Evolutionary conservation across 1,140 invertebrate genomes (phyloP).

Genomic region (Drosophila takahashii): DNA sequence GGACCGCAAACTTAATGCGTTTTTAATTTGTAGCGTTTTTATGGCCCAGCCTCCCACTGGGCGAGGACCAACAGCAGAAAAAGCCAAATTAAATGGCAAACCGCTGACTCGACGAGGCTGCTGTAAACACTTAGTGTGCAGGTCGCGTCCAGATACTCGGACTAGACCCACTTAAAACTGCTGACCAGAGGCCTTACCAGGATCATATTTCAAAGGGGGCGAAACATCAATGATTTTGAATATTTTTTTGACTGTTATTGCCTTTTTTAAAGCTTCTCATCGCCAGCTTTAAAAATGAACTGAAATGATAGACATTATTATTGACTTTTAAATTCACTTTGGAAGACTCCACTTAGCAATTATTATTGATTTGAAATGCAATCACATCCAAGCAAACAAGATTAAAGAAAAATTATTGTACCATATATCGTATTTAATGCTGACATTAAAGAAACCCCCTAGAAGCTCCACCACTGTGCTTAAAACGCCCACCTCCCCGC

Average conservation of each 20-base stretch:
- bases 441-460: not conserved
- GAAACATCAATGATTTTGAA: no score
- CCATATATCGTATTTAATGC: not conserved
- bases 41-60: conserved; percentile 27
- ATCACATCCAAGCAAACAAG: not conserved
- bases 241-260: no score
- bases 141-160: conserved; percentile 34
- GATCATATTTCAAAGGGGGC: not conserved
- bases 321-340: no score
- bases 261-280: no score
- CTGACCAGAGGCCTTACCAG: not conserved
- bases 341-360: no score
- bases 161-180: not conserved
- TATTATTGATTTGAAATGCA: no score
- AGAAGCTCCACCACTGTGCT: conserved; percentile 13
- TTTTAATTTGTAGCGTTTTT: conserved; percentile 74
- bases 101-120: conserved; percentile 56
- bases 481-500: not conserved
- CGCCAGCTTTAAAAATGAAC: no score
- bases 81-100: conserved; percentile 38
- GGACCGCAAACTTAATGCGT: conserved; percentile 61
- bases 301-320: no score
- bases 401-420: not conserved
- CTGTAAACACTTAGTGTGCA: conserved; percentile 56
- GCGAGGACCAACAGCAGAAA: conserved; percentile 4